phyloP scores from a whole-genome alignment of 1,140 invertebrate genomes.

The Philotrypesis tridentata region DNA sequence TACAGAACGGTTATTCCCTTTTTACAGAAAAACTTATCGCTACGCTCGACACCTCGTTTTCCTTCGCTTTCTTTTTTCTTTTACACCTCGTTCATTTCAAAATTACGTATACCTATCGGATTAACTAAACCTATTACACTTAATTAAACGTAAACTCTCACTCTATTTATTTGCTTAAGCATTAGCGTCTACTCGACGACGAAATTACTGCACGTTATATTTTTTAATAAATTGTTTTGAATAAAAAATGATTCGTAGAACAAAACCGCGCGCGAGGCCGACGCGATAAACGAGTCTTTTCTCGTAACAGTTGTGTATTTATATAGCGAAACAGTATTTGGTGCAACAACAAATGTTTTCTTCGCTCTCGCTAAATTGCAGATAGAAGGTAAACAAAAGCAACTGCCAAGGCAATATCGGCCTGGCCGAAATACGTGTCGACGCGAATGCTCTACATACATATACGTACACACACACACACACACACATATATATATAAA shows the following conservation, averaged over 20 bases:
- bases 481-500: no score
- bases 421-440: not conserved
- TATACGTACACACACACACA: no score
- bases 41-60: not conserved
- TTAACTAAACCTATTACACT: no score
- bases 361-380: not conserved
- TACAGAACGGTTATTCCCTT: not conserved
- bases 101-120: not conserved
- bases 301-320: not conserved
- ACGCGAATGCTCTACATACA: no score
- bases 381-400: not conserved
- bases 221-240: slow-evolving; percentile 4
- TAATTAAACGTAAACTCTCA: not conserved
- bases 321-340: not conserved
- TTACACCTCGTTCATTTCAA: not conserved
- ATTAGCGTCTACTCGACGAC: no score
- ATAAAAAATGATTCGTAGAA: not conserved
- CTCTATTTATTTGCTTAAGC: not conserved
- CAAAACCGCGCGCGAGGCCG: not conserved
- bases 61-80: not conserved
- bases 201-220: not conserved
- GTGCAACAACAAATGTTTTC: not conserved
- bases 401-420: not conserved
- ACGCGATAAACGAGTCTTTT: slow-evolving; percentile 4
- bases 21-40: not conserved